Evolutionary conservation across 2,113 vertebrate genomes (phyloP).

Genomic region (Thunnus thynnus): DNA sequence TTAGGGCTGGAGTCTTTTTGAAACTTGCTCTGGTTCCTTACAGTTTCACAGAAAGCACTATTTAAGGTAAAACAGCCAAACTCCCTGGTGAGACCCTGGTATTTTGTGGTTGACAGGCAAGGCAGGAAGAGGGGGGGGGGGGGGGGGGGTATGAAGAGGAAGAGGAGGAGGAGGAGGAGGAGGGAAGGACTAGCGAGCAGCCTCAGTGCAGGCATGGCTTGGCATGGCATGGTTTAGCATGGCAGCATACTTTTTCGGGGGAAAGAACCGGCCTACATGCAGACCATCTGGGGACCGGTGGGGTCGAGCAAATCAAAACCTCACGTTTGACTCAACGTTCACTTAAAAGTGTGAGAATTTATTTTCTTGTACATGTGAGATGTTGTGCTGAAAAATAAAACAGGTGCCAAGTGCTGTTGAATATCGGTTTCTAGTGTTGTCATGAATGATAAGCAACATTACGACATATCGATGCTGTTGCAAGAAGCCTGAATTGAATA

Average conservation of each 20-base stretch:
- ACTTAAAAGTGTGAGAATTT: constrained; percentile 12
- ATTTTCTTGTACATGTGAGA: not conserved
- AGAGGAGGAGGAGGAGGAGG: not conserved
- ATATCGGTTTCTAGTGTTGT: not conserved
- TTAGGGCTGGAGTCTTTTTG: not conserved
- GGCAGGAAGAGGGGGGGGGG: constrained; percentile 25
- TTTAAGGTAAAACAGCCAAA: constrained; percentile 25
- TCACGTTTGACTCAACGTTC: constrained; percentile 34
- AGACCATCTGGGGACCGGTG: constrained; percentile 25
- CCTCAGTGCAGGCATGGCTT: constrained; percentile 69
- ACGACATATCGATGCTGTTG: not conserved
- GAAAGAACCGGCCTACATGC: constrained; percentile 65
- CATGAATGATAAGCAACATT: no score
- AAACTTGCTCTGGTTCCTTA: not conserved
- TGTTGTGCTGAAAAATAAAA: not conserved
- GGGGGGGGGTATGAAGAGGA: constrained; percentile 31
- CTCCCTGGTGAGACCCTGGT: constrained; percentile 27
- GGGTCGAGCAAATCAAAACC: constrained; percentile 21
- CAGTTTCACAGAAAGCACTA: constrained; percentile 17
- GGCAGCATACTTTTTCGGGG: constrained; percentile 43
- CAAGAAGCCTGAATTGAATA: not conserved
- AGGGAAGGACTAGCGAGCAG: constrained; percentile 55
- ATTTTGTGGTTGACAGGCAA: constrained; percentile 68
- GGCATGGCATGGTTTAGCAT: constrained; percentile 55
- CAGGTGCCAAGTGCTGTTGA: not conserved